Base-by-base conservation (phyloP, 2,888 invertebrate genomes). In the Thelaira solivaga region DNA sequence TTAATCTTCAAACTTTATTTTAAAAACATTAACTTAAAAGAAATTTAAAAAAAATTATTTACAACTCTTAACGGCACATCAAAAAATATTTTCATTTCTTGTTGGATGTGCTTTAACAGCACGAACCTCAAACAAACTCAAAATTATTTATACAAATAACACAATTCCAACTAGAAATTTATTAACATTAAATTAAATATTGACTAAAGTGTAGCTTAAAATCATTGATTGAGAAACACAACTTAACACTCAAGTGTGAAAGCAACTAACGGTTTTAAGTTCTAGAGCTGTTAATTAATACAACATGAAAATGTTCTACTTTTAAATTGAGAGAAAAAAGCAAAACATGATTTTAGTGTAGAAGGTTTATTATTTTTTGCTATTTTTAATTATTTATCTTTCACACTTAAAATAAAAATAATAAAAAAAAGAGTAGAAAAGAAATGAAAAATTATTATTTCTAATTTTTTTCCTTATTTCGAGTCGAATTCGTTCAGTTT, bases 221-320 rank as follows among this genome's bases (percentile, higher is more conserved):
- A 36, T 24, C 1, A 31, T 2, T 41, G 8, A 2, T 20, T 59
- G 47, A 47, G 51, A 16, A 47, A 31, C 8, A 26, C 61, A 67
- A 59, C 2, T 76, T 76, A 61, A 49, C 76, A 76, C 34, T 10
- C 8, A 20, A 20, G 61, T 72, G 76, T 36, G 61, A 72, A 72
- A 45, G n/a, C 3, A 16, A 10, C 5, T 53, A 61, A 45, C 59
- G 51, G 57, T 71, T 31, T 1, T 16, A 11, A 6, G 13, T 67
- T 72, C 61, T 72, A 4, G 7, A 61, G 20, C 18, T 26, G 53
- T 7, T 72, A 76, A 76, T 72, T 45, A 18, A 29, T 18, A 13
- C 26, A 36, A 26, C 72, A 76, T 47, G 72, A 67, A 55, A 34
- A 6, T 72, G 76, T 5, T 16, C 76, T 11, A 67, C 18, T 61